Evolutionary conservation across 2,797 vertebrate species (phyloP), one percentile per base, ranked within the genome.

Genomic region (Benthosema pterotum): DNA sequence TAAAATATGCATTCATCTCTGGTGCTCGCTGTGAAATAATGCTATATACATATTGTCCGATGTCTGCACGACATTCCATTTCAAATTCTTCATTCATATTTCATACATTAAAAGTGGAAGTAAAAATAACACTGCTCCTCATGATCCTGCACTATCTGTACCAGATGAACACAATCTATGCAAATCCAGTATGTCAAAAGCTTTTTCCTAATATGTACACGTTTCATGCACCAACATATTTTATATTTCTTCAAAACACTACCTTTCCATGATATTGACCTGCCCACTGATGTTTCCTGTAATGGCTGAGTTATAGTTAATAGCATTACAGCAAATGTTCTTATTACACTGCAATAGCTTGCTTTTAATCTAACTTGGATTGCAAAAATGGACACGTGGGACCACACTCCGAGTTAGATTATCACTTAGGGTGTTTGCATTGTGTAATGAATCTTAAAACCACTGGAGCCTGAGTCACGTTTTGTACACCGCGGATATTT

Each of bases 401-500:
- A 38, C 32, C 8, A 38, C 32, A 11, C 32, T 38, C 32, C 5
- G 32, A 38, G 32, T 38, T 38, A 38, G 11, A 38, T 38, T 38
- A 38, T 38, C 32, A 38, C 32, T 38, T 9, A 38, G 32, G 32
- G 32, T 38, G 22, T 38, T 38, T 38, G 32, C 32, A 38, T 7
- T 38, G 32, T 65, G 71, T 65, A 62, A 70, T 68, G 61, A 48
- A 67, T 71, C 66, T 78, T 62, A 70, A 81, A 76, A 83, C 77
- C 83, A 86, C 84, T 85, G 82, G 69, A 83, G 69, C 70, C 77
- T 80, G 64, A 65, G 62, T 82, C 54, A 82, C 76, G 59, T 79
- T 65, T 78, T 71, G 76, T 76, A 77, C 84, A 79, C 67, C 74
- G 79, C 72, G 71, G 79, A 85, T 64, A 80, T 69, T 79, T 84